Evolutionary conservation across 2,888 invertebrate species (phyloP).

Genomic region (Pristionchus entomophagus): DNA sequence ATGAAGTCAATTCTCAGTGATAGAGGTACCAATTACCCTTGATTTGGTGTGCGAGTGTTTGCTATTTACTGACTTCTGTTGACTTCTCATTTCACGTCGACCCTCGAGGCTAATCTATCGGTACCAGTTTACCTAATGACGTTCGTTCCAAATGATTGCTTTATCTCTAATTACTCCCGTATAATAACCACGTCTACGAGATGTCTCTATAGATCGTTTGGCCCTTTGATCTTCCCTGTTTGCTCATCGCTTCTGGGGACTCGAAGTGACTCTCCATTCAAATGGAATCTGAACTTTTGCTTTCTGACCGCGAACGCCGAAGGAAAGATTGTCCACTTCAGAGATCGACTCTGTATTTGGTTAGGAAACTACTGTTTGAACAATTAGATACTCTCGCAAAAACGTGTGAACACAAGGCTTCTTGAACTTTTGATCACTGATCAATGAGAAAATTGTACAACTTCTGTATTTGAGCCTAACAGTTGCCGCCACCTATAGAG

Average conservation of each 20-base stretch:
- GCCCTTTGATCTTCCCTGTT: constrained; percentile 2
- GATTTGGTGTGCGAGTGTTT: too few species aligned
- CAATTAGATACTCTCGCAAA: not conserved
- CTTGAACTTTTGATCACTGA: constrained; percentile 20
- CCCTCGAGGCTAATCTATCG: too few species aligned
- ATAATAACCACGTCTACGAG: too few species aligned
- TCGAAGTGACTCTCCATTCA: not conserved
- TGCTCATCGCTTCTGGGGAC: not conserved
- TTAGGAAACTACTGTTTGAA: not conserved
- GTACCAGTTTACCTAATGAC: too few species aligned
- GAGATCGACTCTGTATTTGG: constrained; percentile 16
- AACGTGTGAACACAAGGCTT: not conserved
- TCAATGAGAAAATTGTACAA: not conserved
- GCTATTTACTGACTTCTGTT: too few species aligned
- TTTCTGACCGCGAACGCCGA: not conserved
- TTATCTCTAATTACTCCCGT: too few species aligned
- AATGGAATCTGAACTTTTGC: constrained; percentile 1
- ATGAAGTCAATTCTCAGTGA: constrained; percentile 32
- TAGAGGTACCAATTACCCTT: not conserved
- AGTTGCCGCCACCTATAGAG: not conserved
- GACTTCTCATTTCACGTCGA: too few species aligned
- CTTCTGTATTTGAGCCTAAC: not conserved
- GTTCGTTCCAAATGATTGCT: too few species aligned
- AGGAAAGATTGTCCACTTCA: not conserved
- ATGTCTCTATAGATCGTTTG: too few species aligned